Base-by-base conservation (phyloP, 1,140 invertebrate genomes). In the Thaumatotibia leucotreta region DNA sequence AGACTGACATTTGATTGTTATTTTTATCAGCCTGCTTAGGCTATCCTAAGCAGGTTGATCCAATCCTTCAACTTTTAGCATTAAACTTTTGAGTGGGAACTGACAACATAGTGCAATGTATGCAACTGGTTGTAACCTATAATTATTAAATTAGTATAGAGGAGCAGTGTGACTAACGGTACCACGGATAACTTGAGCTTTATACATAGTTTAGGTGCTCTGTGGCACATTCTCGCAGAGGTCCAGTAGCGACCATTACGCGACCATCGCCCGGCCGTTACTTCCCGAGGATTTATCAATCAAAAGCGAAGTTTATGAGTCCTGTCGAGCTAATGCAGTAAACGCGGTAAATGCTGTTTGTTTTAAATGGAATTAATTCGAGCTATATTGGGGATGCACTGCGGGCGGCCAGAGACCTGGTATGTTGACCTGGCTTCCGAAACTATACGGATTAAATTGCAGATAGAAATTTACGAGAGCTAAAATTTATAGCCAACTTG, bases 361-460 rank as follows among this genome's bases (percentile, higher is more conserved):
- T 75, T 74, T 76, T 76, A 78, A 73, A 79, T 75, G 72, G 66
- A 68, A 76, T 72, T 72, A 70, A 77, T 75, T 73, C 62, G 70
- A 49, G 39, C 52, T 58, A 74, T 84, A 79, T 79, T 74, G 79
- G 70, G 76, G 75, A 82, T 73, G 63, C 83, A 17, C 83, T 39
- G 73, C 83, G 75, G 84, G 83, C 75, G 82, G 78, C 77, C 82
- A 65, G 79, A 73, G 77, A 69, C 73, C 77, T 79, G 65, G 72
- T 20, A 45, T 17, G 75, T 66, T 58, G 8, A 9, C 29, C 24
- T 11, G 52, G 11, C 27, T 31, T 27, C 52, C 24, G 52, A 58
- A 58, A 31, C 27, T 58, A 29, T n/a, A n/a, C n/a, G n/a, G n/a
- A n/a, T n/a, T n/a, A 4, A 58, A 5, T 29, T 10, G 52, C 24